These are phyloP conservation scores for Pyrrhia umbra DNA, from an alignment of 2,888 invertebrate species.

Conservation along the genomic window DNA sequence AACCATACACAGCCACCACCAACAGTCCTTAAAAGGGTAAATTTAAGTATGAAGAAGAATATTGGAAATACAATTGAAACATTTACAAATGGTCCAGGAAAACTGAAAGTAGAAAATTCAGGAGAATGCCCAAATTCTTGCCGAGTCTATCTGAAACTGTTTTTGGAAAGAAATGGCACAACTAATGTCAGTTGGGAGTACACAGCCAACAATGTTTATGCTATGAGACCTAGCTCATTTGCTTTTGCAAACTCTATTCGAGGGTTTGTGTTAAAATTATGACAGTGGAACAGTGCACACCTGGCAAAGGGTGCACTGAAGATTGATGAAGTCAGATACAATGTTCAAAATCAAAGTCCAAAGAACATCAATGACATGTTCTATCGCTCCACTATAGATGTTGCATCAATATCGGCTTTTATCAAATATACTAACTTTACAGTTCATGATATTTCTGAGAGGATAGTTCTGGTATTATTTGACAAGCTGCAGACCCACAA, in stretches of 20 bases:
- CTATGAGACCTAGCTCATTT: constrained; percentile 93
- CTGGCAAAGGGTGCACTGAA: constrained; percentile 86
- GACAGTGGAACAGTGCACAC: constrained; percentile 93
- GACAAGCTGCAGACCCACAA: constrained; percentile 93
- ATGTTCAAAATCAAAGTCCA: constrained; percentile 85
- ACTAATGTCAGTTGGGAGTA: constrained; percentile 91
- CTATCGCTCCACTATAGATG: constrained; percentile 79
- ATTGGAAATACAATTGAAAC: constrained; percentile 90
- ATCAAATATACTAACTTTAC: constrained; percentile 86
- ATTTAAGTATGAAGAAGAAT: constrained; percentile 89
- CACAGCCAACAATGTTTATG: constrained; percentile 91
- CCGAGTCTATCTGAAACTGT: constrained; percentile 91
- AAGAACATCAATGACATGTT: constrained; percentile 84
- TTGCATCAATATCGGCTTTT: constrained; percentile 83
- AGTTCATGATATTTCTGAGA: constrained; percentile 92
- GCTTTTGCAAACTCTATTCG: constrained; percentile 91
- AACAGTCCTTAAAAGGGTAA: constrained; percentile 83
- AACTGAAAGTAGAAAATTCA: constrained; percentile 92
- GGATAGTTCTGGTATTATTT: constrained; percentile 94
- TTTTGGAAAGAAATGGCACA: constrained; percentile 88
- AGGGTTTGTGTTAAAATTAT: constrained; percentile 95
- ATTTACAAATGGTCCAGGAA: constrained; percentile 91
- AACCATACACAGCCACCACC: constrained; percentile 75
- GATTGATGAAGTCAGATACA: constrained; percentile 83
- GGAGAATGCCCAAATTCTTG: constrained; percentile 93